Evolutionary conservation across 2,113 vertebrate genomes (phyloP), one percentile per base, ranked within the genome.

Genomic region (Bungarus multicinctus): DNA sequence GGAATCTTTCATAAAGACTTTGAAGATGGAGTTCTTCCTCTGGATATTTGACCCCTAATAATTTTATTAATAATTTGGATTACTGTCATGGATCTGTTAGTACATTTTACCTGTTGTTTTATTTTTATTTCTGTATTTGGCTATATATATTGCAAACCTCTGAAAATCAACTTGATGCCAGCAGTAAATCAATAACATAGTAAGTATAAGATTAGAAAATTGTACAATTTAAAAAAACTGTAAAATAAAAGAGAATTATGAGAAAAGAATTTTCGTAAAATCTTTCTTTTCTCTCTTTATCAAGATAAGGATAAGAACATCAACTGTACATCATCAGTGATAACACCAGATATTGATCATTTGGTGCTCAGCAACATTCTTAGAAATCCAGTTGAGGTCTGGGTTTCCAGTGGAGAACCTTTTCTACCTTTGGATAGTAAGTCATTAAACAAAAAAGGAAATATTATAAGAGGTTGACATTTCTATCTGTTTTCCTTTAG

Each of bases 391-490:
- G 39, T 96, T 89, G 94, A 91, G 16, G 64, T 96, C 90, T 94
- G 96, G 95, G 94, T 96, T 58, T 97, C 97, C 89, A 95, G 93
- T 18, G 97, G 97, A 93, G 96, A 98, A 85, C 92, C 94, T 45
- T 96, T 97, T 74, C 52, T 96, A 11, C 95, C 95, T 74, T 93
- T 87, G 1, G 89, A 86, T 45, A 96, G 95, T 96, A 94, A 93
- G 92, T 87, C 1, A 58, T 89, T 4, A n/a, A 60, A 60, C 11
- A 60, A 85, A 90, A 60, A 43, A 30, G 50, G 4, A 45, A 86
- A 89, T 39, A 16, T 47, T 64, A 18, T 30, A n/a, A 43, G 5
- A 58, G 55, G 39, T 43, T 25, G 9, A 25, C 30, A 88, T 39
- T 20, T 89, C 18, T 30, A 30, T 4, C 54, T 69, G 30, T 47